Base-by-base conservation (phyloP, 92 coral and sea anemone genomes). In the Pocillopora meandrina region DNA sequence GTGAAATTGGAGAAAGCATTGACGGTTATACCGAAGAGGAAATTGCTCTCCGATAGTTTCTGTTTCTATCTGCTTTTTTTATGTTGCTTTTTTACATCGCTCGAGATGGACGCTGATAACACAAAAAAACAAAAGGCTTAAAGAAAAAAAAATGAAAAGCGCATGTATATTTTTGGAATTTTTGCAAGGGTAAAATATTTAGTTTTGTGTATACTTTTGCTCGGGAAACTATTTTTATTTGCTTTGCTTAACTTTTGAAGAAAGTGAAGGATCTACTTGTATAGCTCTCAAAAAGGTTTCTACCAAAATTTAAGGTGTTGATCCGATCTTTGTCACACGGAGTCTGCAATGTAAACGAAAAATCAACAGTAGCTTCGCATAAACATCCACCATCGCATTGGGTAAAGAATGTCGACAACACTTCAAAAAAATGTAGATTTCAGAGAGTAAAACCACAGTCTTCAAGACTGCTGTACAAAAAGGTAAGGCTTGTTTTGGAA, bases 161-260 rank as follows among this genome's bases (percentile, higher is more conserved):
- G 8, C 52, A 73, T 74, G 86, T 74, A 83, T 62, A 83, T 83
- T 83, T 59, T 73, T 26, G 23, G 17, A 83, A 42, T 63, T 62
- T 83, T 83, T 72, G 80, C 74, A 47, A 71, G 74, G 56, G 56
- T 62, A 16, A 31, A 73, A 47, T 61, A 72, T 16, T 20, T 55
- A 55, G 72, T 74, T 83, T 83, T 83, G 86, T 83, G 86, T 83
- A 83, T 65, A 81, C 52, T 63, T 83, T 83, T 83, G 86, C 80
- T 83, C 74, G 80, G 86, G 80, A 64, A 62, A 74, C 65, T 83
- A 60, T 82, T 83, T 83, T 73, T 83, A 73, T 74, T 73, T 62
- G 61, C 80, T 47, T 63, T 74, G 86, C 80, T 72, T 42, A 36
- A 61, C 72, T 83, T 83, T 83, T 73, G 56, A 73, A 73, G 73